These are phyloP conservation scores for Notarius lentiginosus DNA, from an alignment of 2,113 vertebrate species.

Conservation along the genomic window DNA sequence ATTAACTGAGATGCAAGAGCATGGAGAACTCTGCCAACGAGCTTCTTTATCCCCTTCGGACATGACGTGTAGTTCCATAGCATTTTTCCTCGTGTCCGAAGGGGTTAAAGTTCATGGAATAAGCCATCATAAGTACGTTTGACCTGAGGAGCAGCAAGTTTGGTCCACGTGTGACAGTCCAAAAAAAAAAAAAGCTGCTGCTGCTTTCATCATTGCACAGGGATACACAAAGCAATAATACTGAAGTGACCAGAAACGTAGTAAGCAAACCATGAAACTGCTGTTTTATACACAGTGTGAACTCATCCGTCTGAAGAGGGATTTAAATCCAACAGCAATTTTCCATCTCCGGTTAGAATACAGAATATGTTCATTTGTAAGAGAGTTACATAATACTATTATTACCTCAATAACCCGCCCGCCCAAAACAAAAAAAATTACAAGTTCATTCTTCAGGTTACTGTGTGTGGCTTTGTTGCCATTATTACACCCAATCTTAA, in stretches of 20 bases:
- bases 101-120: neutral
- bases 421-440: too few relatives aligned
- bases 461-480: neutral
- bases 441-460: neutral
- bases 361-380: neutral
- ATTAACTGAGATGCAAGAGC: neutral
- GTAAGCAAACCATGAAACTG: neutral
- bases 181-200: neutral
- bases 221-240: conserved; percentile 9
- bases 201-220: conserved; percentile 1
- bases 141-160: conserved; percentile 11
- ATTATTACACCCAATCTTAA: neutral
- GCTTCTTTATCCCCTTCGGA: neutral
- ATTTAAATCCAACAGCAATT: neutral
- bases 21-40: neutral
- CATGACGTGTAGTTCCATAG: too few relatives aligned
- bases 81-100: too few relatives aligned
- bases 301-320: neutral
- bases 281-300: neutral
- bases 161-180: neutral
- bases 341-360: neutral
- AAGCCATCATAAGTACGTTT: neutral
- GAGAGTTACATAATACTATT: neutral
- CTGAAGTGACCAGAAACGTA: neutral
- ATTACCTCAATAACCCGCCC: neutral